Base-by-base conservation (phyloP, 2,113 vertebrate species). In the Phoxinus phoxinus region DNA sequence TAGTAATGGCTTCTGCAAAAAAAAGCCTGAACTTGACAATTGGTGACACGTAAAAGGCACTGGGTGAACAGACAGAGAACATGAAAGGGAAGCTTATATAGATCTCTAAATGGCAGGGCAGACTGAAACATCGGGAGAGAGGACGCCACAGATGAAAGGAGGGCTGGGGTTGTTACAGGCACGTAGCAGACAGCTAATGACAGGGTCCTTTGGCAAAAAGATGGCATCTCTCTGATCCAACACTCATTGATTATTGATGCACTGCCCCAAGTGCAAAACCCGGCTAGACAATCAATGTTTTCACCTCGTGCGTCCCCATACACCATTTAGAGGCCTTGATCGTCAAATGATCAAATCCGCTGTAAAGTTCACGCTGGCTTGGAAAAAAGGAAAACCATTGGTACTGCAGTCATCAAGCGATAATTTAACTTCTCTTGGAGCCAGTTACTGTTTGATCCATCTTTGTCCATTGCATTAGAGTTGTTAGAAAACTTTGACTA, bases 201-300 rank as follows among this genome's bases (percentile, higher is more conserved):
- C 93, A 89, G 92, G 90, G 90, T 92, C 88, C 88, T 90, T 84
- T 90, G 83, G 89, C 88, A 63, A 81, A 73, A 75, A 48, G 53
- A 77, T 67, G 61, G 48, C 77, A 86, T 87, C 84, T 75, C 56
- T 89, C 91, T 87, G 90, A 91, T 89, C 91, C 90, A 83, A 78
- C 86, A 44, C 90, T 94, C 92, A 93, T 94, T 92, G 92, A 92
- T 94, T 93, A 93, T 94, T 94, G 91, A 95, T 95, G 88, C 85
- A 59, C 85, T 51, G 87, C 89, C 88, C 87, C 79, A n/a, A 91
- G 91, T 78, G 73, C 21, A 88, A 88, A 88, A 88, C 92, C 90
- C 61, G 86, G 91, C 89, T 86, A 89, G 88, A 88, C 85, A 71
- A 91, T 90, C 88, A 44, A 88, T 84, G 84, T 89, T 90, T 87